Conservation (phyloP, 2,113 vertebrate genomes). For the Coryphaenoides rupestris region DNA sequence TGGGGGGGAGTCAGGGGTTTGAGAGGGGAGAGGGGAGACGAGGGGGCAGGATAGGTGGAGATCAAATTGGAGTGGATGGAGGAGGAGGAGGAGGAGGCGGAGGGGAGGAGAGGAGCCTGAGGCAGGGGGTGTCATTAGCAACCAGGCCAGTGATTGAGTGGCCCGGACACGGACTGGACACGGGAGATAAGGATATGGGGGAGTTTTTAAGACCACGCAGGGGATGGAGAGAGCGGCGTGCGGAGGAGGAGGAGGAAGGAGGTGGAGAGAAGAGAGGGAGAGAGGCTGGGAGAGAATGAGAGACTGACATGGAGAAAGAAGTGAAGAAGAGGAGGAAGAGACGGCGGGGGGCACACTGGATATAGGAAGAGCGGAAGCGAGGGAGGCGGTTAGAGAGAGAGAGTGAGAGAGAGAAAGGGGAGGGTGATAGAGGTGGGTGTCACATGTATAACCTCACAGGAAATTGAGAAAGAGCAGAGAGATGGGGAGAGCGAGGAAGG, state of each 20-base stretch:
- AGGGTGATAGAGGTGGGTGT: background rate
- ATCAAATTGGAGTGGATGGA: background rate
- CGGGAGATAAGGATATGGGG: slow-evolving; percentile 6
- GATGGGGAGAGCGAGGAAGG: background rate
- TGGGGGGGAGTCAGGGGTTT: too few relatives aligned
- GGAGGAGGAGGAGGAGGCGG: background rate
- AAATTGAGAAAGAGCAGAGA: background rate
- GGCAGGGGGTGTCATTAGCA: background rate
- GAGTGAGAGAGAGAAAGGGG: background rate
- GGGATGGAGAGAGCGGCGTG: background rate
- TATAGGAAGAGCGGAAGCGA: too few relatives aligned
- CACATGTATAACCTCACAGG: too few relatives aligned
- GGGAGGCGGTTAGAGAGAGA: background rate
- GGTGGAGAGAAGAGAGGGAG: too few relatives aligned
- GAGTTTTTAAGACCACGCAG: background rate
- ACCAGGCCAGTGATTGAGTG: background rate
- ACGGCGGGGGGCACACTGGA: too few relatives aligned
- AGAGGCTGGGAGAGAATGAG: background rate
- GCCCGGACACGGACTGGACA: too few relatives aligned
- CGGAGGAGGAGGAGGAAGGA: too few relatives aligned
- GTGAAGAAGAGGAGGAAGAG: background rate
- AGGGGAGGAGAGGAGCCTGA: too few relatives aligned
- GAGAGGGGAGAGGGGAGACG: background rate
- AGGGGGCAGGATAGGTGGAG: background rate
- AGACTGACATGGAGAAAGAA: background rate